Evolutionary conservation across 2,888 invertebrate species (phyloP).

Genomic region (Leucozona laternaria): DNA sequence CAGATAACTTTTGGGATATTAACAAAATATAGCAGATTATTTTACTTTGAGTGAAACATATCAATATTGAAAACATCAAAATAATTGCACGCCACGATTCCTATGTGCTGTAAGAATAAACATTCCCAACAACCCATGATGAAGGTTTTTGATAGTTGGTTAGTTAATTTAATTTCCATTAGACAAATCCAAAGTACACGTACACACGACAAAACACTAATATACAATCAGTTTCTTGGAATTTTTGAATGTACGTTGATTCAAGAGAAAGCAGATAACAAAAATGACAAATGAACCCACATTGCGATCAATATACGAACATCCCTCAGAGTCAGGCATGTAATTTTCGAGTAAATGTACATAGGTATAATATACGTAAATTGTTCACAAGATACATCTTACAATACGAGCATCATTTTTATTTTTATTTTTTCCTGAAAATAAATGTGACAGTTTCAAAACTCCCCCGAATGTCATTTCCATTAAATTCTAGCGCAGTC

Average conservation of each 20-base stretch:
- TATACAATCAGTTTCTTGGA: background rate
- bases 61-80: background rate
- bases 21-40: too few species aligned
- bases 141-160: background rate
- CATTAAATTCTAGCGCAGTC: slow-evolving; percentile 45
- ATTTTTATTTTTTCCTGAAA: slow-evolving; percentile 47
- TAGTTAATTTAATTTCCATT: slow-evolving; percentile 6
- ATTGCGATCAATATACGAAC: slow-evolving; percentile 30
- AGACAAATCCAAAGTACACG: background rate
- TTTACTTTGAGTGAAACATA: background rate
- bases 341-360: background rate
- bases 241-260: background rate
- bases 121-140: background rate
- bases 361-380: background rate
- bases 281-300: slow-evolving; percentile 30
- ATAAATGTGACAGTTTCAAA: slow-evolving; percentile 44
- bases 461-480: slow-evolving; percentile 37
- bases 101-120: too few species aligned
- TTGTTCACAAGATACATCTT: slow-evolving; percentile 14
- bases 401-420: slow-evolving; percentile 49
- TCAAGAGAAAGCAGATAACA: background rate
- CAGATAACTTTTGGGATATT: too few species aligned
- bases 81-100: too few species aligned
- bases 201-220: background rate
- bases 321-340: background rate